Evolutionary conservation across 1,140 invertebrate genomes (phyloP).

Genomic region (Ceratina australensis): DNA sequence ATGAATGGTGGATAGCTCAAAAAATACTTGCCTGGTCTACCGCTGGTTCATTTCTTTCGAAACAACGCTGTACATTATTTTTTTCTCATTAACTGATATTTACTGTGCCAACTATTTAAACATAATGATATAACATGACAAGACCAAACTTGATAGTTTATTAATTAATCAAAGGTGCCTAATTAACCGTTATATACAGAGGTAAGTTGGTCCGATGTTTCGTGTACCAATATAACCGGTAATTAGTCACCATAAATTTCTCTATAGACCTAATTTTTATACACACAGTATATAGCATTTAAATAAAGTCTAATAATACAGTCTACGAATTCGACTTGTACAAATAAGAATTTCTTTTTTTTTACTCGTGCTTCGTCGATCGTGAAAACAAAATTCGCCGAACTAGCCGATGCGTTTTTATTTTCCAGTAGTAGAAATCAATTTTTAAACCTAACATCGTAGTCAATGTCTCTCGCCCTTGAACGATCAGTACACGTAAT

Average conservation of each 20-base stretch:
- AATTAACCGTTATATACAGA: neutral
- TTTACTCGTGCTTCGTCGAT: no score
- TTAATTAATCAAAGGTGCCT: neutral
- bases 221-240: neutral
- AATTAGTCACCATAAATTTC: neutral
- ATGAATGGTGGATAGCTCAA: no score
- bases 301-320: no score
- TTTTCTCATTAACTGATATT: no score
- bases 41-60: no score
- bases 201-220: neutral
- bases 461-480: neutral
- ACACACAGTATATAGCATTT: no score
- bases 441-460: neutral
- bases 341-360: no score
- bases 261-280: neutral
- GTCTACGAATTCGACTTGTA: neutral
- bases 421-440: neutral
- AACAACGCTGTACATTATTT: no score
- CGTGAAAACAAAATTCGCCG: neutral
- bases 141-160: neutral
- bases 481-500: slow-evolving; percentile 49
- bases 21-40: no score
- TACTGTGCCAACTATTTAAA: no score
- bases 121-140: no score
- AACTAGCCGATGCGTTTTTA: neutral